These are phyloP conservation scores for Mamestra configurata DNA, from an alignment of 1,140 invertebrate genomes.

Conservation along the genomic window DNA sequence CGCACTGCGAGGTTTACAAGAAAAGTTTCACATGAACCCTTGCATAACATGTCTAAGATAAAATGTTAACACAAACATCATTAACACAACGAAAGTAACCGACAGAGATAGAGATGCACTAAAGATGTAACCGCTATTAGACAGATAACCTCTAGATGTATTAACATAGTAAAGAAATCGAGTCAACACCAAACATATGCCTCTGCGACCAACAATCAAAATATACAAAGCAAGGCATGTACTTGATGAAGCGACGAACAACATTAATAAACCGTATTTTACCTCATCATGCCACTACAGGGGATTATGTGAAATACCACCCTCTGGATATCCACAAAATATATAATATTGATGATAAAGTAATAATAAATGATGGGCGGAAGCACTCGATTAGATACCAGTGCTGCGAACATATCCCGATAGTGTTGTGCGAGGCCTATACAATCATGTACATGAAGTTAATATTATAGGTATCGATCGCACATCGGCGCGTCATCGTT, in stretches of 20 bases:
- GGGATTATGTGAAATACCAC: conserved; percentile 82
- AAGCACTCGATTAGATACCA: conserved; percentile 43
- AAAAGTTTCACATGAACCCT: conserved; percentile 57
- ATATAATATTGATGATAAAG: conserved; percentile 9
- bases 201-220: conserved; percentile 28
- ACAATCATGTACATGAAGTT: conserved; percentile 27
- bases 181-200: conserved; percentile 61
- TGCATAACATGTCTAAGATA: conserved; percentile 68
- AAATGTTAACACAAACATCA: conserved; percentile 67
- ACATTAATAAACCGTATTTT: conserved; percentile 66
- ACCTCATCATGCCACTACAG: conserved; percentile 82
- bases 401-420: conserved; percentile 37
- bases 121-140: conserved; percentile 73
- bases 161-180: conserved; percentile 58
- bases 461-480: conserved; percentile 17
- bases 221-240: conserved; percentile 59
- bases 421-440: conserved; percentile 47
- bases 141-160: conserved; percentile 67
- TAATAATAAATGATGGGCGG: conserved; percentile 35
- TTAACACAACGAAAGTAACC: conserved; percentile 70
- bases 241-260: conserved; percentile 59
- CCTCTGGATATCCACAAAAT: conserved; percentile 62
- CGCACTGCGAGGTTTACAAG: conserved; percentile 32
- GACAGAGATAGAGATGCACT: conserved; percentile 80
- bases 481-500: conserved; percentile 56